Conservation (phyloP, 2,888 invertebrate genomes). For the Pterostichus niger region DNA sequence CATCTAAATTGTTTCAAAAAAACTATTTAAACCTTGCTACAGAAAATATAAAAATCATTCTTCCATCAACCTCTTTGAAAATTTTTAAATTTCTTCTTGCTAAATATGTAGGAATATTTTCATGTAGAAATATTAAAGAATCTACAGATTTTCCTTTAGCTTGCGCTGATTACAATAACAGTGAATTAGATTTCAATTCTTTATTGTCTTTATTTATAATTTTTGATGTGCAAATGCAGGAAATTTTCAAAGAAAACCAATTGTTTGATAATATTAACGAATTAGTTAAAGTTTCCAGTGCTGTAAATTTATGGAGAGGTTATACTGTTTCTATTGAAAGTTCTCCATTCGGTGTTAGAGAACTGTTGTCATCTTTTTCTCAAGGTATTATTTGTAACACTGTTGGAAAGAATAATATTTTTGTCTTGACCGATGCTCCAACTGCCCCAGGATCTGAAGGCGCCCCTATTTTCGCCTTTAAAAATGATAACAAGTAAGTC, state of each 20-base stretch:
- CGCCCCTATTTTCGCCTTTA: slow-evolving; percentile 78
- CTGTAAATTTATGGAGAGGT: slow-evolving; percentile 64
- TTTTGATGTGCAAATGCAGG: slow-evolving; percentile 55
- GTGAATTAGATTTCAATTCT: slow-evolving; percentile 21
- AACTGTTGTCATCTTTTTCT: slow-evolving; percentile 80
- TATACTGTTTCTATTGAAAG: slow-evolving; percentile 70
- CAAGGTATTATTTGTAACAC: slow-evolving; percentile 81
- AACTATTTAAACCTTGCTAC: slow-evolving; percentile 27
- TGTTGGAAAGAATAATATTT: slow-evolving; percentile 78
- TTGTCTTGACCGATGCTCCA: slow-evolving; percentile 81
- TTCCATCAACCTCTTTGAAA: neutral
- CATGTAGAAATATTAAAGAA: slow-evolving; percentile 59
- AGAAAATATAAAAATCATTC: slow-evolving; percentile 54
- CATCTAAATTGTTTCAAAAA: slow-evolving; percentile 23
- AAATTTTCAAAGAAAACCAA: slow-evolving; percentile 46
- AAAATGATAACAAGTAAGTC: slow-evolving; percentile 68
- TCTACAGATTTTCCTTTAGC: slow-evolving; percentile 48
- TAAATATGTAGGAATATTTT: slow-evolving; percentile 57
- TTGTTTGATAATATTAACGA: slow-evolving; percentile 32
- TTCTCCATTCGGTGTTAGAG: slow-evolving; percentile 77
- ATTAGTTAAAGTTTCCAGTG: slow-evolving; percentile 10
- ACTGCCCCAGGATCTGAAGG: slow-evolving; percentile 82
- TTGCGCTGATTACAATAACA: slow-evolving; percentile 42
- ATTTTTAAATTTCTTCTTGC: slow-evolving; percentile 9
- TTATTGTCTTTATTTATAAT: slow-evolving; percentile 57